Conservation (phyloP, 2,888 invertebrate genomes). For the Cryptocheilus praepositus region DNA sequence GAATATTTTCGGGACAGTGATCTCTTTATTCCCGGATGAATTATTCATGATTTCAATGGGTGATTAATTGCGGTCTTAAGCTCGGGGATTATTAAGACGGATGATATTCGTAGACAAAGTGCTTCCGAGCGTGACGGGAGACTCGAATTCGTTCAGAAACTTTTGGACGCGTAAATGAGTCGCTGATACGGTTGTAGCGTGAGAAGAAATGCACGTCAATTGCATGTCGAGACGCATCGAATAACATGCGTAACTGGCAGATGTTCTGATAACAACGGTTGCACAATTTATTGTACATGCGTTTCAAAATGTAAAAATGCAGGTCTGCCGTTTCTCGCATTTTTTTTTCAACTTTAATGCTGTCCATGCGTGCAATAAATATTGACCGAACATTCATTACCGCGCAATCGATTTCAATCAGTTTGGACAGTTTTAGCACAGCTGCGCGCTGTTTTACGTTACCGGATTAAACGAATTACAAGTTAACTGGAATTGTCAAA, state of each 20-base stretch:
- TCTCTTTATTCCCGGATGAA: constrained; percentile 43
- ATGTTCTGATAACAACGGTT: too few relatives aligned
- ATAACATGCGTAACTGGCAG: too few relatives aligned
- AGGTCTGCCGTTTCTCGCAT: too few relatives aligned
- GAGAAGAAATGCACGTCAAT: too few relatives aligned
- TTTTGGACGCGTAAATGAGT: too few relatives aligned
- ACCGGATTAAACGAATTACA: neutral
- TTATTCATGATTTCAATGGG: constrained; percentile 55
- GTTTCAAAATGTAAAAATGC: too few relatives aligned
- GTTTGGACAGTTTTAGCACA: neutral
- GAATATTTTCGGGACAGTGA: constrained; percentile 49
- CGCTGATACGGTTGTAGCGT: too few relatives aligned
- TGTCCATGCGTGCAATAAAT: too few relatives aligned
- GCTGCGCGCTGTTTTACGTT: neutral
- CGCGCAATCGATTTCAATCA: constrained; percentile 12
- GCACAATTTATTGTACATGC: too few relatives aligned
- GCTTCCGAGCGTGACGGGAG: constrained; percentile 1
- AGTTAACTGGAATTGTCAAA: neutral
- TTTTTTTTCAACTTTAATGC: too few relatives aligned
- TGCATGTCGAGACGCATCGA: too few relatives aligned
- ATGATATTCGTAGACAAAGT: constrained; percentile 27
- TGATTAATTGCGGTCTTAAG: constrained; percentile 56
- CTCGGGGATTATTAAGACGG: constrained; percentile 55
- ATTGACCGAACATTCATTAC: constrained; percentile 2
- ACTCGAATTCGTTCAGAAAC: neutral